Base-by-base conservation (phyloP, 2,797 vertebrate species). In the Gadopsis bispinosus region DNA sequence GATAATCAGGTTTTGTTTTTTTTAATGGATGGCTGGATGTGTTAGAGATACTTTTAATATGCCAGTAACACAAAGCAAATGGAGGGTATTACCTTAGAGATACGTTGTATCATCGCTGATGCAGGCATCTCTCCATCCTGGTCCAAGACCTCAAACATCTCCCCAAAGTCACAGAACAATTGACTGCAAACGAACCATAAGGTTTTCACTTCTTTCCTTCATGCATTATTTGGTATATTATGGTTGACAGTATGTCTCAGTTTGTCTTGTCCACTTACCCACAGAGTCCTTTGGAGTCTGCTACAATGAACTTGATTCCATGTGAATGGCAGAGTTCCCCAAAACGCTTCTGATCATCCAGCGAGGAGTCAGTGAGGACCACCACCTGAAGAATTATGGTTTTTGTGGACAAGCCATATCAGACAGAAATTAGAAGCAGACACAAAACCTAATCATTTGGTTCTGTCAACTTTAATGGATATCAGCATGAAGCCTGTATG, bases 101-200 rank as follows among this genome's bases (percentile, higher is more conserved):
- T 93, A 39, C 93, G 76, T 45, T 92, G 73, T 69, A 99, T 92
- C 8, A 91, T 72, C 0, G 92, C 92, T 2, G 85, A 88, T 10
- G 31, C 20, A 0, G 95, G 96, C 12, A 90, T 80, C 16, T 92
- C 95, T 66, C 96, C 97, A 16, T 93, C 87, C 0, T 55, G 80
- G 69, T 97, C 96, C 5, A 90, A 77, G n/a, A 96, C 87, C 0
- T 83, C 71, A 71, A 98, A 98, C 7, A 0, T 7, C 50, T 97
- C 87, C 8, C 97, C 97, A 0, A 98, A 98, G 91, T 99, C 97
- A 86, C 97, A 98, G 87, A 99, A 99, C 51, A 98, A 20, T 87
- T 97, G 97, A 53, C 98, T 99, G 86, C 61, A 89, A 82, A 54
- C 0, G 5, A 74, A 75, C 0, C 61, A 64, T n/a, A 6, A 22